phyloP scores from a whole-genome alignment of 2,113 vertebrate genomes.

The Mormyrus iriodes region DNA sequence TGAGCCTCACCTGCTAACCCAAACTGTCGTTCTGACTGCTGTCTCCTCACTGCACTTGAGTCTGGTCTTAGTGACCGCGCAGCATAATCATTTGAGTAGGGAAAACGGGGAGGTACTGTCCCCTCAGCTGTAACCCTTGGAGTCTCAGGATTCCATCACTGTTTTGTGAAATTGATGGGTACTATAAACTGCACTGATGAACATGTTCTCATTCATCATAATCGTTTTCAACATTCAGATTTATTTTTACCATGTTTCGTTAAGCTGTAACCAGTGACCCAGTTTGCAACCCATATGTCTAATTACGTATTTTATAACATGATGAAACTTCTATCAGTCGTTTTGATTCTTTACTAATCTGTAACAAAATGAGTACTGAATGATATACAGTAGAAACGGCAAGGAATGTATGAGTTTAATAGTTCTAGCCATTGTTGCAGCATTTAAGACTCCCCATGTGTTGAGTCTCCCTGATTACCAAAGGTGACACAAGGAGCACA shows the following conservation, averaged over 20 bases:
- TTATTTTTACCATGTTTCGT: background rate
- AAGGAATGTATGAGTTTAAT: background rate
- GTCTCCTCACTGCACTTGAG: background rate
- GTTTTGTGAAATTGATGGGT: background rate
- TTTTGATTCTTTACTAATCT: background rate
- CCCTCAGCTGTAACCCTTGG: background rate
- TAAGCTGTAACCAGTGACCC: background rate
- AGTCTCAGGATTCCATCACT: background rate
- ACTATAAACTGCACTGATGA: background rate
- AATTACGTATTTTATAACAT: background rate
- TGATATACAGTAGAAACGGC: background rate
- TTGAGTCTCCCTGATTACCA: background rate
- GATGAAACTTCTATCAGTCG: background rate
- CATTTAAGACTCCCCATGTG: background rate
- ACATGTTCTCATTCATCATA: background rate
- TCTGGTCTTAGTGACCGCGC: background rate
- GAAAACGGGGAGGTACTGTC: background rate
- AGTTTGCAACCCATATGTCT: background rate
- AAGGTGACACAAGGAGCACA: background rate
- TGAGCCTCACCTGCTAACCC: background rate
- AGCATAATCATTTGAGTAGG: background rate
- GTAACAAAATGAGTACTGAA: background rate
- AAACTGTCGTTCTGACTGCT: background rate
- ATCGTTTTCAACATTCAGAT: background rate
- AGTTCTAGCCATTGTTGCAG: background rate